These are phyloP conservation scores for Hylaea fasciaria DNA, from an alignment of 2,888 invertebrate genomes.

Conservation along the genomic window DNA sequence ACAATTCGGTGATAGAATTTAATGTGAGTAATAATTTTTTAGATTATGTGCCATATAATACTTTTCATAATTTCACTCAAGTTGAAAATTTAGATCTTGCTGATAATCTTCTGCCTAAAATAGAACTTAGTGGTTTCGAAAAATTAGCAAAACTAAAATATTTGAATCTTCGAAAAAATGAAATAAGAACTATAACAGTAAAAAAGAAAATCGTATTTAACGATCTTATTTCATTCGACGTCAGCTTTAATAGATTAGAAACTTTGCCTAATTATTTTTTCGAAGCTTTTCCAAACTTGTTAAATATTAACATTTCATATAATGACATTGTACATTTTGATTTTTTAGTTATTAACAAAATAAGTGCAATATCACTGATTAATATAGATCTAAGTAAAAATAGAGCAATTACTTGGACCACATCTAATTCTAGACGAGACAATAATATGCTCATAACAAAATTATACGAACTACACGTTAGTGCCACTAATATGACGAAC, in stretches of 20 bases:
- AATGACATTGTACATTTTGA: slow-evolving; percentile 74
- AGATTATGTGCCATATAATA: slow-evolving; percentile 90
- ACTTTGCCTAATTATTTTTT: slow-evolving; percentile 67
- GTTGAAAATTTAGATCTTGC: slow-evolving; percentile 89
- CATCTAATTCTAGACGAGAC: slow-evolving; percentile 53
- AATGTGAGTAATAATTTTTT: slow-evolving; percentile 90
- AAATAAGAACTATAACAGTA: slow-evolving; percentile 69
- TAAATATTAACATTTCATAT: slow-evolving; percentile 74
- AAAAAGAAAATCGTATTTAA: slow-evolving; percentile 68
- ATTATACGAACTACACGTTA: slow-evolving; percentile 76
- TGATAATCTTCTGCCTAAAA: slow-evolving; percentile 87
- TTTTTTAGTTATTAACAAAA: slow-evolving; percentile 66
- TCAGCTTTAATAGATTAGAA: slow-evolving; percentile 74
- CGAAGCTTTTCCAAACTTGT: slow-evolving; percentile 75
- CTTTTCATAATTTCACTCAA: slow-evolving; percentile 89
- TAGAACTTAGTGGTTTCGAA: slow-evolving; percentile 87
- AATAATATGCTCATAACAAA: slow-evolving; percentile 71
- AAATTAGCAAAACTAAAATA: slow-evolving; percentile 70
- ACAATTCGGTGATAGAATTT: slow-evolving; percentile 90
- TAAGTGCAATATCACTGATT: slow-evolving; percentile 62
- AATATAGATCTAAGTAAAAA: slow-evolving; percentile 78
- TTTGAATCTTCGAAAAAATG: slow-evolving; percentile 73
- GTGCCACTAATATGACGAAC: slow-evolving; percentile 73
- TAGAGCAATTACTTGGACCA: slow-evolving; percentile 69
- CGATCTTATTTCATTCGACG: slow-evolving; percentile 69